Percentiles rank a stretch among this genome's conserved stretches.
Evolutionary conservation across 2,888 invertebrate species (phyloP).

Genomic region (Nephrotoma appendiculata): DNA sequence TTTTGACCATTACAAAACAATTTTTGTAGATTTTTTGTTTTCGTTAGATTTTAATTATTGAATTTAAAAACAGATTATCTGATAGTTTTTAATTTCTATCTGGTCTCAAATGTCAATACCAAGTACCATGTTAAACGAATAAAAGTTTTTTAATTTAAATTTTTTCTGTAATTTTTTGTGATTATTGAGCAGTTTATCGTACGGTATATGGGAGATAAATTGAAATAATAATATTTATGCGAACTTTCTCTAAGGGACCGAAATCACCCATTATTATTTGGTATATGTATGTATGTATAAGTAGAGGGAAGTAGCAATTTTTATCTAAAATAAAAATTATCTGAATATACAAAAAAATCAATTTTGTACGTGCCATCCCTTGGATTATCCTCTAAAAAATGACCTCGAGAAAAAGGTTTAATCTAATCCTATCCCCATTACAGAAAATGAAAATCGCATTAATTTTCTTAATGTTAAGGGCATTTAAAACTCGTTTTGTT

Average conservation of each 20-base stretch:
- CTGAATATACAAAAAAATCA: not conserved
- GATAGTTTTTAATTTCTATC: not conserved
- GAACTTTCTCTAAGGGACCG: not conserved
- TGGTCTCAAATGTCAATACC: not conserved
- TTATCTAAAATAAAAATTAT: not conserved
- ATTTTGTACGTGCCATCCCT: not conserved
- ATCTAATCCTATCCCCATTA: not conserved
- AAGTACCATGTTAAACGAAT: not conserved
- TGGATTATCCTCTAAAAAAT: not conserved
- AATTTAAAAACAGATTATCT: not conserved
- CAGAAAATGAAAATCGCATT: not conserved
- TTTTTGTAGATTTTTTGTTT: not conserved
- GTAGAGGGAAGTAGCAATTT: no score
- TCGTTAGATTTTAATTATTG: not conserved
- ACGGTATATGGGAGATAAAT: not conserved
- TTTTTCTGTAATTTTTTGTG: not conserved
- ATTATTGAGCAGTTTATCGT: not conserved
- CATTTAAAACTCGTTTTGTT: not conserved
- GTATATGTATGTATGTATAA: no score
- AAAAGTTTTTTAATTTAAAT: not conserved
- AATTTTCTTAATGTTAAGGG: not conserved
- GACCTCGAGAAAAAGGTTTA: not conserved
- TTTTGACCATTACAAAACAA: not conserved
- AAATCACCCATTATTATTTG: not conserved
- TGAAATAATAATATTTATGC: no score